Conservation (phyloP, 2,888 invertebrate species). For the Drepana falcataria region DNA sequence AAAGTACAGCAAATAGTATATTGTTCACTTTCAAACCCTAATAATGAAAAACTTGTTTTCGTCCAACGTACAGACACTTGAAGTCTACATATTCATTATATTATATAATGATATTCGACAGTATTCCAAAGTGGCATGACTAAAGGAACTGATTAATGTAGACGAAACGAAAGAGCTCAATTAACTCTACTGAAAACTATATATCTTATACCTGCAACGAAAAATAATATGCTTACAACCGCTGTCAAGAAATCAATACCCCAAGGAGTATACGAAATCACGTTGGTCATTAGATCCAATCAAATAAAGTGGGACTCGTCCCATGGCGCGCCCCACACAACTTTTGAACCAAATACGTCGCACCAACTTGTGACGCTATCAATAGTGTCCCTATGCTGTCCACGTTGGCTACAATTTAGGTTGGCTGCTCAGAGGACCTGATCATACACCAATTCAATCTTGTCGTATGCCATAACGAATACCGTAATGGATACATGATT, state of each 20-base stretch:
- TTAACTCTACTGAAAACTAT: too few species aligned
- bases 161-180: too few species aligned
- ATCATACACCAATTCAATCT: not conserved
- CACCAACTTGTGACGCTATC: not conserved
- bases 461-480: not conserved
- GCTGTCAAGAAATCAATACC: conserved; percentile 11
- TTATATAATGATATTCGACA: too few species aligned
- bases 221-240: not conserved
- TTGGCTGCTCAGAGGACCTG: not conserved
- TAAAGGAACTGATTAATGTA: too few species aligned
- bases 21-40: too few species aligned
- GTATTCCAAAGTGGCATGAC: too few species aligned
- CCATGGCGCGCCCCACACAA: conserved; percentile 13
- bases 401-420: not conserved
- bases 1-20: too few species aligned
- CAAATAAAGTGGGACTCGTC: conserved; percentile 46
- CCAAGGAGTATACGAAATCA: conserved; percentile 20
- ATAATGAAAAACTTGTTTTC: too few species aligned
- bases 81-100: too few species aligned
- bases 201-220: too few species aligned
- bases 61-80: too few species aligned
- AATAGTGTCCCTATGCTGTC: not conserved
- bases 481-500: not conserved
- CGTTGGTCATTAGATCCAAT: conserved; percentile 49
- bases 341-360: not conserved